These are phyloP conservation scores for Thryonomys swinderianus DNA, from an alignment of 2,113 vertebrate genomes.

Conservation along the genomic window DNA sequence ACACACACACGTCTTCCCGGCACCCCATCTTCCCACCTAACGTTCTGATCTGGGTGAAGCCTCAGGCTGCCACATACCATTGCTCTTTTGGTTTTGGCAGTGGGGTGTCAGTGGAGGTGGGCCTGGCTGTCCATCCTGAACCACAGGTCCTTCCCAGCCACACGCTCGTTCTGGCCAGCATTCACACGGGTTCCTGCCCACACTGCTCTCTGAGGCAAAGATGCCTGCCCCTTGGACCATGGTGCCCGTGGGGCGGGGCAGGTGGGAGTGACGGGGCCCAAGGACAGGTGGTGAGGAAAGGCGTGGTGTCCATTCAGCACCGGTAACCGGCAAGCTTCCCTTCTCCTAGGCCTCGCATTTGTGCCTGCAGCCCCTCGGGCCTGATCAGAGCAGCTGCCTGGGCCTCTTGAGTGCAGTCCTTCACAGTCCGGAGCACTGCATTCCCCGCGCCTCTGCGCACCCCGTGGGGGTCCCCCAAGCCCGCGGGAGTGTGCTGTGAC, in stretches of 20 bases:
- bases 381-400: background rate
- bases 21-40: background rate
- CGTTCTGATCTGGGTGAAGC: background rate
- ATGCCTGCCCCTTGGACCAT: background rate
- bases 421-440: background rate
- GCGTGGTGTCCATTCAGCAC: background rate
- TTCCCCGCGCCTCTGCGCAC: background rate
- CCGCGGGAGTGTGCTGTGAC: background rate
- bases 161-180: background rate
- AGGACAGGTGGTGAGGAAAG: rapidly evolving
- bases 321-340: no score
- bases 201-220: background rate
- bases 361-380: background rate
- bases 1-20: background rate
- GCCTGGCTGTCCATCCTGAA: background rate
- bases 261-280: background rate
- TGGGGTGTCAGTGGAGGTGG: background rate
- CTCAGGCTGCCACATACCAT: background rate
- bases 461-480: background rate
- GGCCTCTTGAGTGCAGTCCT: background rate
- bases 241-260: background rate
- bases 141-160: background rate
- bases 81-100: background rate
- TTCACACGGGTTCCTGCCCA: background rate
- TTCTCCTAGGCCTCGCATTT: rapidly evolving